Conservation (phyloP, 2,113 vertebrate species). For the Geococcyx californianus region DNA sequence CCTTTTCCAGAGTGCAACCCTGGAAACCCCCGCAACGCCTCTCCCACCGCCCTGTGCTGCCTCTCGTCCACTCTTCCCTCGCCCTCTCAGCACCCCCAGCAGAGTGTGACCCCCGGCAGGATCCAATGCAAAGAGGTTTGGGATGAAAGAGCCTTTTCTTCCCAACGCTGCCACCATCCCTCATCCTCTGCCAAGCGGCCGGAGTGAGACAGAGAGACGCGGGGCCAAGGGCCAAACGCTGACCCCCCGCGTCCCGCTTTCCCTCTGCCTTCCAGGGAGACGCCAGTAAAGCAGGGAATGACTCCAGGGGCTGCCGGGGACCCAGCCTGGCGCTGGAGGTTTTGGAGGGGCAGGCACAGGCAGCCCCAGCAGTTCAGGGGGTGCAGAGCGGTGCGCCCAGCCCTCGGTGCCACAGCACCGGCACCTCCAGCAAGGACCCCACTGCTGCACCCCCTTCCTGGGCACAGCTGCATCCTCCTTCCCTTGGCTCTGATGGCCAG, state of each 20-base stretch:
- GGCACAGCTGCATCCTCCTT: background rate
- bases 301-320: background rate
- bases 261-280: background rate
- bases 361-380: no score
- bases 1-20: background rate
- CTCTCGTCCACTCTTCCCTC: background rate
- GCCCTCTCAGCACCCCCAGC: background rate
- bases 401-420: rapidly evolving
- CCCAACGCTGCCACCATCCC: background rate
- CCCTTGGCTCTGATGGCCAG: background rate
- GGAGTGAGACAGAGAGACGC: background rate
- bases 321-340: background rate
- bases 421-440: background rate
- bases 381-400: background rate
- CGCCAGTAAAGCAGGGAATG: background rate
- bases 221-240: background rate
- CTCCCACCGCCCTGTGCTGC: background rate
- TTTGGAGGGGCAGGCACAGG: background rate
- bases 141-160: background rate
- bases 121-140: background rate
- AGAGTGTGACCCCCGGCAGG: background rate
- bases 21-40: background rate
- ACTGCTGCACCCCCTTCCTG: background rate
- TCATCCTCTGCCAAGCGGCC: background rate
- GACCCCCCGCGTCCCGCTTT: background rate